Evolutionary conservation across 2,113 vertebrate genomes (phyloP), one percentile per base, ranked within the genome.

Genomic region (Kryptolebias marmoratus): DNA sequence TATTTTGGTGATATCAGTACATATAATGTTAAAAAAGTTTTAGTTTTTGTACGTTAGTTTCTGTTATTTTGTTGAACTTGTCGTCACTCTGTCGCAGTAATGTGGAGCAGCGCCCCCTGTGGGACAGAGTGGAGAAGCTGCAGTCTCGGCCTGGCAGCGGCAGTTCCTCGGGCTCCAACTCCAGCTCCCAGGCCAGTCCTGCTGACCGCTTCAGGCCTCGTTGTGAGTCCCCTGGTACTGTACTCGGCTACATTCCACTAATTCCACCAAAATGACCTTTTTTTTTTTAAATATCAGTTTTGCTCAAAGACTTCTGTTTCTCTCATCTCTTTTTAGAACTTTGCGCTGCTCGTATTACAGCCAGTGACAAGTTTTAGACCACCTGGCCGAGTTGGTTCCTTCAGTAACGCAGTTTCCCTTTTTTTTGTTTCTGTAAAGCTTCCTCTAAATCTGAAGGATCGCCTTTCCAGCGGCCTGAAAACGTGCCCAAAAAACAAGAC

Each of bases 391-490:
- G 14, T 42, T 77, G 57, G 56, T 79, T 42, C 22, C 85, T 11
- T 85, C 45, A 44, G 79, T 84, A 16, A 91, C 64, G 16, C 66
- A 4, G 66, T 59, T 66, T 79, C 56, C 54, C 68, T 73, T 76
- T 54, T 42, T 75, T 76, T 22, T 22, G 44, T 79, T 28, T 59
- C 45, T 42, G 39, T 74, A 44, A 71, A 98, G 97, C 97, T 54
- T 98, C 97, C 15, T 98, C 97, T 76, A 98, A 98, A 90, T 98
- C 97, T 64, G 97, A 99, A 91, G 97, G 97, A 27, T 96, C 96
- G 0, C 96, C 96, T 50, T 95, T 95, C 0, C 97, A 98, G 72
- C 95, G 96, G 57, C 95, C 95, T 44, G 97, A 98, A 88, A 96
- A 92, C 52, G 85, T 92, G 77, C 87, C 90, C 56, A 98, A 97